Percentiles rank a stretch among this genome's conserved stretches.
These are phyloP conservation scores for Hippocampus zosterae DNA, from an alignment of 2,113 vertebrate genomes.

Conservation along the genomic window DNA sequence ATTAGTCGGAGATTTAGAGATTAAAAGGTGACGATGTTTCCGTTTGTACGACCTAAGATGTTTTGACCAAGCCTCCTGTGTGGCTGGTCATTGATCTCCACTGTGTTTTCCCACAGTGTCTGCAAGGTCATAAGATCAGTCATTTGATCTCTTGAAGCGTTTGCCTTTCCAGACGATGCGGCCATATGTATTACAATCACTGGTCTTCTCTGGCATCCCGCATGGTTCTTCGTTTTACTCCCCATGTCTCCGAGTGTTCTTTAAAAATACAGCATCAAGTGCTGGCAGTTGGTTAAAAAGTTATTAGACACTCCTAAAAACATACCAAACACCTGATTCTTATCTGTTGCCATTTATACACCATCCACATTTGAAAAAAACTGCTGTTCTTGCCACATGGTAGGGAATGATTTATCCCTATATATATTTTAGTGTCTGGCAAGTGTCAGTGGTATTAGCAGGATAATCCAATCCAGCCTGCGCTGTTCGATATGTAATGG, in stretches of 20 bases:
- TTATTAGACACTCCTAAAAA: background rate
- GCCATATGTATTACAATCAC: slow-evolving; percentile 46
- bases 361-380: background rate
- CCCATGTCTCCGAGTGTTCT: background rate
- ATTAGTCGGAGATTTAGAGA: background rate
- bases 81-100: slow-evolving; percentile 54
- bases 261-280: slow-evolving; percentile 8
- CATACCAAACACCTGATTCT: slow-evolving; percentile 1
- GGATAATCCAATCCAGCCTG: slow-evolving; percentile 1
- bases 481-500: background rate
- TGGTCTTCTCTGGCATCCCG: slow-evolving; percentile 7
- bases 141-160: slow-evolving; percentile 72
- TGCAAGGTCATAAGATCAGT: slow-evolving; percentile 54
- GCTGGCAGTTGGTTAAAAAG: background rate
- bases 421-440: slow-evolving; percentile 3
- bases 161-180: slow-evolving; percentile 66
- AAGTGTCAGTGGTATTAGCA: slow-evolving; percentile 5
- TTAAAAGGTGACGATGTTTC: slow-evolving; percentile 6
- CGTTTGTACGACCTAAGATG: slow-evolving; percentile 15
- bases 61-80: slow-evolving; percentile 39
- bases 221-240: slow-evolving; percentile 23
- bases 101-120: slow-evolving; percentile 41
- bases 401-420: background rate
- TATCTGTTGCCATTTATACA: slow-evolving; percentile 4
- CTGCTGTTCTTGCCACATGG: background rate